phyloP scores from a whole-genome alignment of 2,888 invertebrate genomes.

The Oscheius onirici region DNA sequence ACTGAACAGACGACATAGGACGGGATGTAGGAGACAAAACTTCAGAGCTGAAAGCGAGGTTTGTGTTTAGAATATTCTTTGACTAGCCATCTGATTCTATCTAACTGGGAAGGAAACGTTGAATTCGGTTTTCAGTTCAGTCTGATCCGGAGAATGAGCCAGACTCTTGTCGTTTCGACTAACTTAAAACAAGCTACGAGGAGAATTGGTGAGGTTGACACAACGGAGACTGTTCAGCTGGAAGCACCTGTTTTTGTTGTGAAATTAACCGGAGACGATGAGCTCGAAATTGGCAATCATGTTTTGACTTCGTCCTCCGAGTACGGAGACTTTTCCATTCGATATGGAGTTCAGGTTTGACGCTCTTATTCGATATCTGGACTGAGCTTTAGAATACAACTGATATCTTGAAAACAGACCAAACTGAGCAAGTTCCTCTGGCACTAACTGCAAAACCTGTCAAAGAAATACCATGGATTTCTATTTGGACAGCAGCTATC shows the following conservation, averaged over 20 bases:
- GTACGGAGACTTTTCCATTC: neutral
- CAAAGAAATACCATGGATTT: neutral
- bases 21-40: neutral
- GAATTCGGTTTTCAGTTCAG: conserved; percentile 1
- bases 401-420: neutral
- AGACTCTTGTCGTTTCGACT: neutral
- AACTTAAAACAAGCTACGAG: neutral
- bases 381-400: neutral
- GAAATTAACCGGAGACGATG: neutral
- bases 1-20: neutral
- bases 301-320: neutral
- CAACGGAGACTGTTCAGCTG: neutral
- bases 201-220: neutral
- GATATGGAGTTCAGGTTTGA: neutral
- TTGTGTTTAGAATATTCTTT: too few relatives aligned
- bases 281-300: conserved; percentile 1
- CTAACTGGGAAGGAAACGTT: too few relatives aligned
- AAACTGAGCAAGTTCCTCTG: neutral
- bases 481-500: neutral
- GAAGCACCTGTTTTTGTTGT: neutral
- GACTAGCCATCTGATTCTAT: too few relatives aligned
- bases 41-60: neutral
- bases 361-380: neutral
- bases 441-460: neutral
- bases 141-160: neutral